Base-by-base conservation (phyloP, 2,888 invertebrate genomes). In the Mythimna impura region DNA sequence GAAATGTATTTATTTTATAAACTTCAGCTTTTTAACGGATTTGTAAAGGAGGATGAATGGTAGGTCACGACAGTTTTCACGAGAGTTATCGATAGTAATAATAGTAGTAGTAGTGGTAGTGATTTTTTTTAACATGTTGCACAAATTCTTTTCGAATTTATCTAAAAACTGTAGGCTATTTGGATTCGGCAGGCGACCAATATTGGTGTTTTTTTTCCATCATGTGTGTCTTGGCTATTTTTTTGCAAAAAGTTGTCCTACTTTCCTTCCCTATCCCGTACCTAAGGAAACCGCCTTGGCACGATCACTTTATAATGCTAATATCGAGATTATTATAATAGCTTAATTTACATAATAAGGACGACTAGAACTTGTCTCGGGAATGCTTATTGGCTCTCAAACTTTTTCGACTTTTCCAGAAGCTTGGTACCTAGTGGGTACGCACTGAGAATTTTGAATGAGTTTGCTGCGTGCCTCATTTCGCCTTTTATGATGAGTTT, bases 301-400 rank as follows among this genome's bases (percentile, higher is more conserved):
- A 75, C 74, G 70, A 78, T 78, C 73, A 74, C 76, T 82, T 84
- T 85, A 82, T 84, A 71, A 84, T 81, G 82, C 82, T 84, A 86
- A 85, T 86, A 82, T 78, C 71, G 69, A 84, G 77, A 85, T 85
- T 86, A 84, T 85, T 84, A 74, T 84, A 86, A 85, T 78, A 77
- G 67, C 72, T 58, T 84, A 68, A 81, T 84, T 84, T 81, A 30
- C 86, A 84, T 86, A 81, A 81, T 76, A 86, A 84, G 79, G 69
- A 69, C 74, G 78, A 64, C 78, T 86, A 73, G 66, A 84, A 84
- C 69, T 80, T 78, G 81, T 76, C 78, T 72, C 12, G 69, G 57
- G 81, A 84, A 84, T 84, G 71, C 84, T 81, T 78, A 84, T 78
- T 81, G 76, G 75, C 76, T 75, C 71, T 55, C 58, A 17, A 86